These are phyloP conservation scores for Cuniculus paca DNA, from an alignment of 2,797 vertebrate genomes.

Conservation along the genomic window DNA sequence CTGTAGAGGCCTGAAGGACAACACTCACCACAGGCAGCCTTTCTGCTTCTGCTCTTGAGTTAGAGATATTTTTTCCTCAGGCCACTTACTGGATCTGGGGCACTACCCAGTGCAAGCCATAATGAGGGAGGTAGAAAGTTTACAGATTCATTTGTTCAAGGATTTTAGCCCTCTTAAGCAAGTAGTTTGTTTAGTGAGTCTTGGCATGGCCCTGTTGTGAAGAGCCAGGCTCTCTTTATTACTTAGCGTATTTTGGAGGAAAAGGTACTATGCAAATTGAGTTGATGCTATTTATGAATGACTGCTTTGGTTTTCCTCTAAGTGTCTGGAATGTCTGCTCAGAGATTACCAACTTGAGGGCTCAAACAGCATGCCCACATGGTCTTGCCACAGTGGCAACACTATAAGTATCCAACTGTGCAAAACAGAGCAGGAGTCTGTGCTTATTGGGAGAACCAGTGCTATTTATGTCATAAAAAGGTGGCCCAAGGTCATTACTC, in stretches of 20 bases:
- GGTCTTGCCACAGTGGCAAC: slow-evolving; percentile 41
- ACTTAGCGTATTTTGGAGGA: slow-evolving; percentile 70
- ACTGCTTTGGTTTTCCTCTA: slow-evolving; percentile 73
- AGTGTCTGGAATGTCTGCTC: slow-evolving; percentile 74
- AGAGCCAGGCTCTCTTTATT: slow-evolving; percentile 57
- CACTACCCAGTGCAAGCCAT: neutral
- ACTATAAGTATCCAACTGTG: slow-evolving; percentile 61
- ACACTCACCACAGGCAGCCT: no score
- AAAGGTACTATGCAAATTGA: slow-evolving; percentile 68
- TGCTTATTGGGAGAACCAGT: neutral
- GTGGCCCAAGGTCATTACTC: neutral
- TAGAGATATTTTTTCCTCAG: slow-evolving; percentile 54
- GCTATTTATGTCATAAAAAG: slow-evolving; percentile 52
- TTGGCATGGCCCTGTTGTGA: slow-evolving; percentile 56
- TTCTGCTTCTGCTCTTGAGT: no score
- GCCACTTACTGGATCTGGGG: slow-evolving; percentile 31
- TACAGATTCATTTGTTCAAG: slow-evolving; percentile 21
- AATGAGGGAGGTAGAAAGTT: slow-evolving; percentile 13
- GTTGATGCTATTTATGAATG: slow-evolving; percentile 67
- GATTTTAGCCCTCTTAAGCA: slow-evolving; percentile 70
- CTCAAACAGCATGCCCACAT: slow-evolving; percentile 45
- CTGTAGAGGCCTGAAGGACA: no score
- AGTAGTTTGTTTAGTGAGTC: slow-evolving; percentile 70
- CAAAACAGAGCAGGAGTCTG: slow-evolving; percentile 59
- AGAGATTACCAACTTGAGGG: slow-evolving; percentile 66